phyloP scores from a whole-genome alignment of 2,888 invertebrate genomes.

The Tachina fera region DNA sequence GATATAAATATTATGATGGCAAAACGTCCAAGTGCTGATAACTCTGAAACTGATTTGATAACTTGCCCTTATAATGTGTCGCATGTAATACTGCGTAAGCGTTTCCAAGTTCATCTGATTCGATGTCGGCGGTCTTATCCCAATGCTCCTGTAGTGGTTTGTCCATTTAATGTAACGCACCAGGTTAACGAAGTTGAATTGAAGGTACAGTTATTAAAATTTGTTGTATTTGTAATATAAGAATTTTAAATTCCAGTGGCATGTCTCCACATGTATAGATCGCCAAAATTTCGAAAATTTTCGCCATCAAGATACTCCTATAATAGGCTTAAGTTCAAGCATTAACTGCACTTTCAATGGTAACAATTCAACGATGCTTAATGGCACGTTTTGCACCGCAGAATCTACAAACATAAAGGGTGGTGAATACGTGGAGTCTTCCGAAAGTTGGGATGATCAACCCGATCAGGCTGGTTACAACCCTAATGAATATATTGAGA shows the following conservation, averaged over 20 bases:
- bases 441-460: slow-evolving; percentile 74
- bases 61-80: slow-evolving; percentile 84
- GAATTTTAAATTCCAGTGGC: slow-evolving; percentile 69
- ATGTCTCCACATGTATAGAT: slow-evolving; percentile 72
- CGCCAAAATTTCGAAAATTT: slow-evolving; percentile 74
- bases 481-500: slow-evolving; percentile 72
- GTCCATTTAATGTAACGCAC: slow-evolving; percentile 74
- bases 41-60: slow-evolving; percentile 77
- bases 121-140: slow-evolving; percentile 72
- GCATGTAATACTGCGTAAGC: slow-evolving; percentile 75
- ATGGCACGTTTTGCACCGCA: slow-evolving; percentile 11
- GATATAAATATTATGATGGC: slow-evolving; percentile 19
- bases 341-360: slow-evolving; percentile 55
- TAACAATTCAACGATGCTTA: slow-evolving; percentile 19
- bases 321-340: slow-evolving; percentile 62
- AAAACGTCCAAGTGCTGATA: slow-evolving; percentile 63
- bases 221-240: slow-evolving; percentile 58
- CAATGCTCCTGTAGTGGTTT: slow-evolving; percentile 62
- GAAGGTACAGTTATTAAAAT: slow-evolving; percentile 48
- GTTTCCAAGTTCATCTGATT: slow-evolving; percentile 73
- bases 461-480: slow-evolving; percentile 74
- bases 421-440: slow-evolving; percentile 65
- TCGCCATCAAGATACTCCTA: slow-evolving; percentile 66
- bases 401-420: slow-evolving; percentile 38
- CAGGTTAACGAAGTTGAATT: slow-evolving; percentile 71